Base-by-base conservation (phyloP, 2,797 vertebrate species). In the Cyclopterus lumpus region DNA sequence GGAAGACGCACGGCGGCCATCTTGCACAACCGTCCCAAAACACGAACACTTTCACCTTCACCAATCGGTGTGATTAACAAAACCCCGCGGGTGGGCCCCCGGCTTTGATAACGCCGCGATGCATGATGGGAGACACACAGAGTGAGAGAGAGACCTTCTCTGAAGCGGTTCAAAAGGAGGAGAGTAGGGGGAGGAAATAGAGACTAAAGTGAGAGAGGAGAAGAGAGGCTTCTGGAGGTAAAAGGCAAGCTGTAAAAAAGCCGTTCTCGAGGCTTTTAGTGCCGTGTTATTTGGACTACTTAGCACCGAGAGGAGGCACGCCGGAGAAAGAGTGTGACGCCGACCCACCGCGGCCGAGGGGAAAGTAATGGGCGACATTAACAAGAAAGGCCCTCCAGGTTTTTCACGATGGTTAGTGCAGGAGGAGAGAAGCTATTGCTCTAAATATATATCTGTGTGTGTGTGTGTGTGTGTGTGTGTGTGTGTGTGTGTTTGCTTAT, bases 281-380 rank as follows among this genome's bases (percentile, higher is more conserved):
- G 87, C 58, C 75, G 46, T 82, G 86, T 77, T 89, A 92, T 90
- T 92, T 88, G 79, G 81, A 90, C 84, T 93, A 93, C 91, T 94
- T 90, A 88, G 85, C 73, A n/a, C 81, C 76, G 82, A 91, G 93
- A 91, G 85, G 83, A 75, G 77, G 63, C 82, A 73, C 67, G 65
- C 0, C 1, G 67, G 49, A n/a, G n/a, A n/a, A n/a, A 85, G 76
- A 85, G 77, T 49, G 77, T 36, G 71, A 65, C 68, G 79, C 53
- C 49, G 81, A 86, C 83, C 85, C 74, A 82, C 63, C 14, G 15
- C 57, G 76, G 83, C 59, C 8, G 18, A 85, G n/a, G 75, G 65
- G 44, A 78, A 89, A 83, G 88, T 89, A 91, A 89, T 91, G 83
- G 87, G 62, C 24, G 67, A 75, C 77, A 87, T 90, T 90, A 91